Base-by-base conservation (phyloP, 2,113 vertebrate genomes). In the Nettapus auritus region DNA sequence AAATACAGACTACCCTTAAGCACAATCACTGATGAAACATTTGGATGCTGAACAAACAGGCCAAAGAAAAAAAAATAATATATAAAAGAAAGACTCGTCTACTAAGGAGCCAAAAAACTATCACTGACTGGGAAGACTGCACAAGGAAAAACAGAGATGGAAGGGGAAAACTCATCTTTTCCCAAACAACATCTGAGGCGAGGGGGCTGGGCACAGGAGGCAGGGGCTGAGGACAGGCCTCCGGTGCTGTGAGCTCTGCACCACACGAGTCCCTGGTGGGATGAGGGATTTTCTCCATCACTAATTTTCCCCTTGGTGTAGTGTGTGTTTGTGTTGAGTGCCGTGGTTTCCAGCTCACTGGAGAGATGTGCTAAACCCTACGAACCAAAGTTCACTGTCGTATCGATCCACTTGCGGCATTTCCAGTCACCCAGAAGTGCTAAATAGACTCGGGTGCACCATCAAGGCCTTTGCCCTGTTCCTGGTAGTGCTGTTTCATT, bases 271-370 rank as follows among this genome's bases (percentile, higher is more conserved):
- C 38, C 26, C 26, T 28, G 28, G 38, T 20, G 62, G 28, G 26
- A 17, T 1, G 11, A 40, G 62, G 23, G 17, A 40, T 26, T 26
- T 28, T 50, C 48, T 15, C 16, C 10, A 18, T 14, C 23, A 9
- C 7, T 83, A 48, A 56, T 68, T 86, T 78, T 3, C 38, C 48
- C 26, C 29, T 56, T 26, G 5, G 16, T 7, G 21, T 25, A 75
- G 38, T 3, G 1, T 50, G 48, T 53, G 7, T 53, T 20, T 69
- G 22, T 63, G 50, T 16, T 20, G 56, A 56, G 33, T 26, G 42
- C 0, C 0, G 20, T 40, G 33, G 26, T 64, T 81, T 81, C 50
- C 69, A 69, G 38, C 33, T 38, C 0, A 0, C 34, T 1, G 1
- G 62, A 71, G 26, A 70, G 88, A 68, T 87, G 14, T 25, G 9